Base-by-base conservation (phyloP, 2,113 vertebrate species). In the Dasypus novemcinctus region DNA sequence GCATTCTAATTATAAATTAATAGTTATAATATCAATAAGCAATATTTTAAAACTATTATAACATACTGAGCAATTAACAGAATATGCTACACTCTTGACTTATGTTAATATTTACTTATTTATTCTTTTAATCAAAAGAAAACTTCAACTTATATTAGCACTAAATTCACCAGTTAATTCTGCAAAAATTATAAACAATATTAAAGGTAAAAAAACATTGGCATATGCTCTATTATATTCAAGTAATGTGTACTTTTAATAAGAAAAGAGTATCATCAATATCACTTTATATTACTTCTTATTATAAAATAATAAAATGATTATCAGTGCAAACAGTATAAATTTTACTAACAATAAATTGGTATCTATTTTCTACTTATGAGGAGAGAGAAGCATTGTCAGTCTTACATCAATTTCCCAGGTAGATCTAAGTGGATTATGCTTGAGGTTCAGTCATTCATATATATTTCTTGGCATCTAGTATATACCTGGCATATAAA, bases 151-250 rank as follows among this genome's bases (percentile, higher is more conserved):
- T 94, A 59, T 87, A 33, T 78, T 68, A 90, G 33, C 33, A 91
- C 75, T 94, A 36, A 95, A 88, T 59, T 83, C 74, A 75, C 68
- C 89, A 79, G 17, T 95, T 95, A 95, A 97, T 91, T 95, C 59
- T 83, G 76, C 0, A 14, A 93, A 25, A 41, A 95, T 76, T 68
- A n/a, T 29, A 63, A 74, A 87, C 11, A 25, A 49, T 69, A 2
- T 71, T 87, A 43, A 86, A 78, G 8, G 3, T 18, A 7, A 8
- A 87, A 87, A 43, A 25, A 71, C 83, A 72, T 90, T 69, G 87
- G 94, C 95, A 96, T 75, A 82, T 41, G 23, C 25, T 69, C 9
- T 33, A 74, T 18, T 38, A 33, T 87, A 3, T 31, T 92, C 88
- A 88, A 94, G 63, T 5, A 69, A 94, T 94, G 20, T 31, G 10